Evolutionary conservation across 1,140 invertebrate species (phyloP), one percentile per base, ranked within the genome.

Genomic region (Lasioglossum albipes): DNA sequence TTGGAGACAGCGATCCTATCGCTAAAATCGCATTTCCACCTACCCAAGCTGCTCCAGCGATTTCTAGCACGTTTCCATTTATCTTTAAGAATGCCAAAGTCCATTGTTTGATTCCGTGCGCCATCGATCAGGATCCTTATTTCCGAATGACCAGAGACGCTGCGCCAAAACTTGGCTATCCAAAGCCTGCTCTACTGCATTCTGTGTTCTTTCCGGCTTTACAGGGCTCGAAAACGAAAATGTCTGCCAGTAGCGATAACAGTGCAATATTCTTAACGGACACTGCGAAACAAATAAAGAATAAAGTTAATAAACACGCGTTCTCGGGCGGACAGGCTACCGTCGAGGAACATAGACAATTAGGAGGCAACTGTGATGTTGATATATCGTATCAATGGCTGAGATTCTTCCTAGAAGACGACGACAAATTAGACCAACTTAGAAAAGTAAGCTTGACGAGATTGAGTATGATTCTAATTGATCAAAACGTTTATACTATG

Each of bases 61-160:
- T 99, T 89, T 98, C 97, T 0, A 97, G 97, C 13, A 96, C 97
- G n/a, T 99, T 99, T 94, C 99, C 99, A 0, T 96, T 97, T 74
- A 98, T 99, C 85, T 99, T 99, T 92, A 96, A 95, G 4, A 94
- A 96, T 74, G 96, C 95, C 70, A 97, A 98, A 90, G 94, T 98
- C 1, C 97, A 97, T 7, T 99, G 98, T 90, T 94, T 99, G 2
- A 99, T 99, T 84, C 99, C 99, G 0, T 99, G 99, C 94, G 99
- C 98, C 45, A 99, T 99, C 89, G 99, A 99, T 95, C 99, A 99
- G 95, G 99, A 99, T 94, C 99, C 99, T 0, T 99, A 99, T 93
- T 99, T 99, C 93, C 95, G 99, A 75, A 99, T 99, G 98, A 98
- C 98, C 0, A 95, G 99, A 79, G 99, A 99, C 94, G 98, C 99